These are phyloP conservation scores for Diaperis boleti DNA, from an alignment of 2,888 invertebrate species.

Conservation along the genomic window DNA sequence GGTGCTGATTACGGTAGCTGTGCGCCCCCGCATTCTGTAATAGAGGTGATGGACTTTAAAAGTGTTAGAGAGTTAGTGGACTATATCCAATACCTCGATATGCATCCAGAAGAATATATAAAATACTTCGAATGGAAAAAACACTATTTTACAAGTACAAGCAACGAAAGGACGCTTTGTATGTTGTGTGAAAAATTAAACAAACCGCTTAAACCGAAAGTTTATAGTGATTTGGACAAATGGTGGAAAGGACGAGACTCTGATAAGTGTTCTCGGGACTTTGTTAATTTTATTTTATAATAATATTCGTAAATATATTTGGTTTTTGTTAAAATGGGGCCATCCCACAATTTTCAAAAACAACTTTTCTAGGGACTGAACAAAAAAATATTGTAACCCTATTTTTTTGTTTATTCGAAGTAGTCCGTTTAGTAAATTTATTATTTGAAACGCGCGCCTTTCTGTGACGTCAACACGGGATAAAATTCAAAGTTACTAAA, in stretches of 20 bases:
- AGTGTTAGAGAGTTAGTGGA: constrained; percentile 67
- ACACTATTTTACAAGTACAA: constrained; percentile 47
- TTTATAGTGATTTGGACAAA: constrained; percentile 47
- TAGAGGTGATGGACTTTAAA: constrained; percentile 71
- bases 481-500: too few relatives aligned
- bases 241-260: constrained; percentile 51
- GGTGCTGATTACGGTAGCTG: constrained; percentile 71
- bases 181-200: constrained; percentile 55
- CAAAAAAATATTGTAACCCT: too few relatives aligned
- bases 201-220: constrained; percentile 45
- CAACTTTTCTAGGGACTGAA: too few relatives aligned
- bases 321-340: neutral
- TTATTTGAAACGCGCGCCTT: too few relatives aligned
- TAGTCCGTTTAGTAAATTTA: too few relatives aligned
- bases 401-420: too few relatives aligned
- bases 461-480: too few relatives aligned
- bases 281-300: constrained; percentile 8
- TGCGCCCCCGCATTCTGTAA: constrained; percentile 69
- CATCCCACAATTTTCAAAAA: neutral
- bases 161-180: constrained; percentile 47
- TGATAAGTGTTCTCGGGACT: constrained; percentile 30
- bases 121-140: constrained; percentile 72
- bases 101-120: constrained; percentile 69
- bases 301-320: constrained; percentile 14
- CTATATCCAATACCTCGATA: constrained; percentile 68